A percentile compares a stretch with the other conserved stretches of the same genome.
These are phyloP conservation scores for Sabellastarte sp. DNA, from an alignment of 2,888 invertebrate genomes.

Conservation along the genomic window DNA sequence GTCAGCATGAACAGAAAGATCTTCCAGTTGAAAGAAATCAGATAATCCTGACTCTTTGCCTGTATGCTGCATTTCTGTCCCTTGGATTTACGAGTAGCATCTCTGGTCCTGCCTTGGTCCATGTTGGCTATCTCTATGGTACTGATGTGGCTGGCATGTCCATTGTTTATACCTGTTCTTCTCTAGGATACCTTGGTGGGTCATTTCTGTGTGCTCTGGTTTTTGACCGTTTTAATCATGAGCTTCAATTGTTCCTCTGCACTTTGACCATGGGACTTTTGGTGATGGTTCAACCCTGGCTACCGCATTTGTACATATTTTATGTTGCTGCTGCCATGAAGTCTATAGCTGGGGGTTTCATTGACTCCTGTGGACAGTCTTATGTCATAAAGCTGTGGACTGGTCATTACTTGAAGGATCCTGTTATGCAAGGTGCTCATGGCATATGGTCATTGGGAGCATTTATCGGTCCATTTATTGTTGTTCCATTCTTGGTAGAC, in stretches of 20 bases:
- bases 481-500: not conserved
- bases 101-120: not conserved
- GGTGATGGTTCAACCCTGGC: not conserved
- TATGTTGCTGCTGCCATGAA: not conserved
- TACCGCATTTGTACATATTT: not conserved
- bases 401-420: not conserved
- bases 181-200: not conserved
- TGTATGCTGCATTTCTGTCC: not conserved
- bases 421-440: not conserved
- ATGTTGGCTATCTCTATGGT: not conserved
- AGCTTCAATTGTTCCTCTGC: not conserved
- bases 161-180: not conserved
- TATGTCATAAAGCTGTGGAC: not conserved
- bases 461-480: not conserved
- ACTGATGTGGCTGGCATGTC: not conserved
- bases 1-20: too few species aligned
- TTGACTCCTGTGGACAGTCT: not conserved
- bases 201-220: not conserved
- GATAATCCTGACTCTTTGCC: not conserved
- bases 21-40: too few species aligned
- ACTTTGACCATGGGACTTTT: not conserved
- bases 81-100: not conserved
- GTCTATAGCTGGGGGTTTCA: not conserved
- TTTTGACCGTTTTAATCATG: not conserved
- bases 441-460: not conserved